phyloP scores from a whole-genome alignment of 1,140 invertebrate genomes.

The Leptinotarsa defecta region DNA sequence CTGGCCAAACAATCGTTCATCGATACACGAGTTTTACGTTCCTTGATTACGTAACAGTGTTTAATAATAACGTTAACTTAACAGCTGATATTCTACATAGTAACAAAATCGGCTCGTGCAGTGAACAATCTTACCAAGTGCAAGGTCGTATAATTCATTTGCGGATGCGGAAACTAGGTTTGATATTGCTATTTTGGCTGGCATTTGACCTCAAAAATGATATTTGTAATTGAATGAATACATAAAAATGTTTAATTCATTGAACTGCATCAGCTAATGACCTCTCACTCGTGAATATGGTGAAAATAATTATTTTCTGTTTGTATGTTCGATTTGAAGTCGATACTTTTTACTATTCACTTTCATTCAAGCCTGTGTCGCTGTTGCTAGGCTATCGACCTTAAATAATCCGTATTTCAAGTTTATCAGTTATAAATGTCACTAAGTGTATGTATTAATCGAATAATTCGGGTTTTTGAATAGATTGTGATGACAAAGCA shows the following conservation, averaged over 20 bases:
- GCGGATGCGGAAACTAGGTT: slow-evolving; percentile 2
- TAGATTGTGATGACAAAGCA: too few relatives aligned
- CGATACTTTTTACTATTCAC: neutral
- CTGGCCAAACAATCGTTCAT: too few relatives aligned
- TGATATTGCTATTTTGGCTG: neutral
- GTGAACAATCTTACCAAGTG: slow-evolving; percentile 2
- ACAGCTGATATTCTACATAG: slow-evolving; percentile 16
- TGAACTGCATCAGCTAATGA: too few relatives aligned
- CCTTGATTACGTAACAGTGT: too few relatives aligned
- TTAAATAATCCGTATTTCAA: neutral
- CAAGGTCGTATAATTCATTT: slow-evolving; percentile 18
- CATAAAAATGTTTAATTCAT: too few relatives aligned
- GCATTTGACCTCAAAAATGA: neutral
- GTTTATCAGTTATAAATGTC: too few relatives aligned
- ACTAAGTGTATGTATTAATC: too few relatives aligned
- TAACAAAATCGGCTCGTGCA: slow-evolving; percentile 18
- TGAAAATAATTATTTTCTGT: too few relatives aligned
- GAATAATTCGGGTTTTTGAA: too few relatives aligned
- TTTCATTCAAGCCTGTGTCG: neutral
- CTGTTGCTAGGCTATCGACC: slow-evolving; percentile 19
- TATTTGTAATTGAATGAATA: too few relatives aligned
- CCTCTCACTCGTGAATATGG: too few relatives aligned
- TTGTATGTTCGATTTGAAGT: neutral
- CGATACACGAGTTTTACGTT: too few relatives aligned
- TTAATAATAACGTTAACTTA: neutral